Evolutionary conservation across 2,888 invertebrate species (phyloP), one percentile per base, ranked within the genome.

Genomic region (Hydropsyche betteni): DNA sequence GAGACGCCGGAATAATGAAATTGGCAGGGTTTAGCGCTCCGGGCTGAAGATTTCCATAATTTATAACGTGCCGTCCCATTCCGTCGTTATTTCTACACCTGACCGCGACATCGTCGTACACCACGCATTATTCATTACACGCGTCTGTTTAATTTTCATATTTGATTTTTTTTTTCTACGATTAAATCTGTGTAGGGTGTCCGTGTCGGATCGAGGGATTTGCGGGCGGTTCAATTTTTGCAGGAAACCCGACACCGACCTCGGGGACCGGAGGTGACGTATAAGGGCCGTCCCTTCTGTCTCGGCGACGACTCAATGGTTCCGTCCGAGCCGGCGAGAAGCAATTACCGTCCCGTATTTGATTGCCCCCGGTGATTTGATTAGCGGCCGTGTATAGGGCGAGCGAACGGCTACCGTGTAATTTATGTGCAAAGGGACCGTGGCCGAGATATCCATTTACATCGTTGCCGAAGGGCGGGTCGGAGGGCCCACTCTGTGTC

Each of bases 1-100:
- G 73, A 76, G 71, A 72, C 50, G 64, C 68, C 58, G 70, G 70
- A 64, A 74, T 75, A 58, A 71, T 77, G 75, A 69, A 75, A 75
- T 75, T 70, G 75, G 77, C 73, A 74, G 75, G 53, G 71, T 75
- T 75, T 74, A 55, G 50, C 58, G 72, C 61, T 72, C 58, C 61
- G 38, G 44, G 52, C 70, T 34, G 52, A 70, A 70, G 72, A 72
- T 72, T 72, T 72, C 58, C 72, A 72, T 72, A 72, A 72, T 72
- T 72, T 72, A 72, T 72, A 58, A 58, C 72, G 34, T 16, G 4
- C 38, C 24, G 34, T 16, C 8, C 38, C 24, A 6, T 55, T 55
- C 24, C 53, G 36, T 3, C 24, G 61, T 61, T 61, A 33, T 55
- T 51, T 69, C 70, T 51, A 70, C 70, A 70, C 70, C 70, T 70